Evolutionary conservation across 2,113 vertebrate species (phyloP).

Genomic region (Podarcis cretensis): DNA sequence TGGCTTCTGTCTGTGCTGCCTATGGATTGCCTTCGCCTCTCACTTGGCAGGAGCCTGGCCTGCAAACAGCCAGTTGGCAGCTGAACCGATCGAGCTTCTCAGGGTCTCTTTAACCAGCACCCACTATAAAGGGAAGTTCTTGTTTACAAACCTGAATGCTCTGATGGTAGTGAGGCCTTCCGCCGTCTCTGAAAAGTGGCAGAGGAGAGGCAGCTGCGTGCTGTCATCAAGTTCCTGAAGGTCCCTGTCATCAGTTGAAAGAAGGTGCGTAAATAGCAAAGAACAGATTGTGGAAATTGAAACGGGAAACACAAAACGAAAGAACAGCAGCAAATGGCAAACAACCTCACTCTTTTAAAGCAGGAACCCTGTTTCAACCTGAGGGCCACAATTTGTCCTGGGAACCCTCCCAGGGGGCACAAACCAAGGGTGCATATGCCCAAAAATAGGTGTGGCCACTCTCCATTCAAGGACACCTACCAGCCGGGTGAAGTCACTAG

Average conservation of each 20-base stretch:
- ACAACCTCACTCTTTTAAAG: background rate
- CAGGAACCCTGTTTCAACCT: background rate
- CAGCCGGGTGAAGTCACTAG: no score
- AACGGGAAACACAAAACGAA: background rate
- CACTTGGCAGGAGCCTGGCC: background rate
- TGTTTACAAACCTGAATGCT: slow-evolving; percentile 86
- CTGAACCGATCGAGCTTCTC: no score
- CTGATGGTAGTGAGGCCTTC: slow-evolving; percentile 97
- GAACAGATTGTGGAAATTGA: background rate
- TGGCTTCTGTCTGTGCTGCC: background rate
- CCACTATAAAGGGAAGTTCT: background rate
- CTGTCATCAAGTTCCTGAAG: slow-evolving; percentile 97
- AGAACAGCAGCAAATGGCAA: background rate
- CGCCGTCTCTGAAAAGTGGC: slow-evolving; percentile 97
- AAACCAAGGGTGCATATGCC: no score
- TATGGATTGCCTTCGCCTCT: background rate
- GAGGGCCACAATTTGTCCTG: background rate
- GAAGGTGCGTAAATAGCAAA: background rate
- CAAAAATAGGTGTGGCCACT: no score
- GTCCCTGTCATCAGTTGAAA: slow-evolving; percentile 77
- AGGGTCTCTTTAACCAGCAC: background rate
- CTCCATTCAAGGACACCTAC: no score
- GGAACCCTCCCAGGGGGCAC: background rate
- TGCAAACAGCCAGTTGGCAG: background rate
- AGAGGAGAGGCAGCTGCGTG: slow-evolving; percentile 94